Percentiles rank a stretch among this genome's conserved stretches.
phyloP scores from a whole-genome alignment of 1,140 invertebrate species.

The Achroia grisella region DNA sequence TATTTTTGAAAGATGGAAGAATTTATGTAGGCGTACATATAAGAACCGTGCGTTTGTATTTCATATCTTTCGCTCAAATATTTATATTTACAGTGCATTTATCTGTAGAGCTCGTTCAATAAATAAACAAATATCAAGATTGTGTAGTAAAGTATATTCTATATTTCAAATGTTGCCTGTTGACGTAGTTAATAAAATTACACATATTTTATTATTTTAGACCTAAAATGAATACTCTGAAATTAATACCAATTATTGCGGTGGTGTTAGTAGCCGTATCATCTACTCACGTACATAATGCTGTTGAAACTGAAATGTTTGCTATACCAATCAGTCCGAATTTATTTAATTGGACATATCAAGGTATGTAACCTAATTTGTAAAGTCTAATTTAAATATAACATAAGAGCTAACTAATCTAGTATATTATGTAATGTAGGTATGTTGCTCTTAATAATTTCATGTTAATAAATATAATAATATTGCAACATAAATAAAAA shows the following conservation, averaged over 20 bases:
- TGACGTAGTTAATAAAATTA: background rate
- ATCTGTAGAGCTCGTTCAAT: too few species aligned
- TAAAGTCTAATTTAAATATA: too few species aligned
- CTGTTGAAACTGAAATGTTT: conserved; percentile 79
- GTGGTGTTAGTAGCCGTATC: conserved; percentile 17
- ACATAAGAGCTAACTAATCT: too few species aligned
- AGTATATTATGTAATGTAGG: too few species aligned
- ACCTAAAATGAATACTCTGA: background rate
- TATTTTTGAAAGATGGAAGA: background rate
- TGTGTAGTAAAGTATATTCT: background rate
- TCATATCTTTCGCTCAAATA: too few species aligned
- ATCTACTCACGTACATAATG: conserved; percentile 50
- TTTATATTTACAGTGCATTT: too few species aligned
- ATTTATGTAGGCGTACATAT: too few species aligned
- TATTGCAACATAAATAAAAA: too few species aligned
- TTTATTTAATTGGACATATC: conserved; percentile 81
- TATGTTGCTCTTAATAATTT: too few species aligned
- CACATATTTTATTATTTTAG: background rate
- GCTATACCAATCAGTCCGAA: conserved; percentile 77
- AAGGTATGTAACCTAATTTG: conserved; percentile 54
- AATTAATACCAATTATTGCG: conserved; percentile 5
- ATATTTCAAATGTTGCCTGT: background rate
- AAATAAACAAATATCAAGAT: too few species aligned
- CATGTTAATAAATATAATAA: too few species aligned
- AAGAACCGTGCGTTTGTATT: too few species aligned